Base-by-base conservation (phyloP, 2,797 vertebrate species). In the Pseudochaenichthys georgianus region DNA sequence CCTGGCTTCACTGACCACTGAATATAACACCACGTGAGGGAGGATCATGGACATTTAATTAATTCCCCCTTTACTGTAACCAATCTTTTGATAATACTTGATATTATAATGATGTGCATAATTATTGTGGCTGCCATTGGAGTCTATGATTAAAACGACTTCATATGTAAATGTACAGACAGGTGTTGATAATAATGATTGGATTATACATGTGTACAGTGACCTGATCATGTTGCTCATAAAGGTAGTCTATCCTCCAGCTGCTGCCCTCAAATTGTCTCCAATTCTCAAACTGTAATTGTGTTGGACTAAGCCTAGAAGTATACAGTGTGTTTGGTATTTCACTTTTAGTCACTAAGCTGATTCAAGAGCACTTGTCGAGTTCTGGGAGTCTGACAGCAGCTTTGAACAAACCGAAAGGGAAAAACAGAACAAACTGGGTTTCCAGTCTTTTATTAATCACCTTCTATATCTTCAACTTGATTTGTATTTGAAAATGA, bases 1-100 rank as follows among this genome's bases (percentile, higher is more conserved):
- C 96, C 96, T 0, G 96, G 96, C 34, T 97, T 96, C 89, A 86
- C 78, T 77, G 88, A 90, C 82, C 88, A 89, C 61, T 87, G 50
- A 82, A 13, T 8, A 11, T 38, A 11, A 11, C 42, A 42, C 11
- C 48, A 41, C 31, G 23, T 16, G 3, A 38, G 76, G 5, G 59
- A 1, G 58, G 17, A 10, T 42, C 28, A 8, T n/a, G 42, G n/a
- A 43, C 8, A 8, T 9, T 53, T 48, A n/a, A 21, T 59, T 28
- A 12, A 19, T 41, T 17, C 19, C 34, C 50, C 19, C 23, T 73
- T 4, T 1, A 19, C 51, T 45, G 16, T 21, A 10, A 45, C 1
- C 8, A 17, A 46, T 9, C 15, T 1, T 42, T 31, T 1, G 1
- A 57, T 13, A 16, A 72, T 34, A 67, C 34, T 58, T 10, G 4